Percentiles rank a stretch among this genome's conserved stretches.
These are phyloP conservation scores for Neodiprion lecontei DNA, from an alignment of 1,140 invertebrate species.

Conservation along the genomic window DNA sequence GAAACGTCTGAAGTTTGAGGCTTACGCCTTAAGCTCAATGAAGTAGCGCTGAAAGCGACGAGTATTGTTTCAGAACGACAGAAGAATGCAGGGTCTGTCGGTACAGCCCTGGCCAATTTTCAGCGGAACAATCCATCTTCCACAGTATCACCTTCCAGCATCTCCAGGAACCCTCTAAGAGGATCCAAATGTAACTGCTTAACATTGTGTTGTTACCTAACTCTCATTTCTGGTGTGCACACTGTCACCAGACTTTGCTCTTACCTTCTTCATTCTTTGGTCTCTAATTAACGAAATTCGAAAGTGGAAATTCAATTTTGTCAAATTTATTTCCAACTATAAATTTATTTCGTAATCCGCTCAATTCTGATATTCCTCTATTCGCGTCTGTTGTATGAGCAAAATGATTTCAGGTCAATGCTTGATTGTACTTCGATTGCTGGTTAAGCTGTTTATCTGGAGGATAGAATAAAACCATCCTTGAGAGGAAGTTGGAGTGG, in stretches of 20 bases:
- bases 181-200: conserved; percentile 80
- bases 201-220: conserved; percentile 47
- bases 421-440: too few relatives aligned
- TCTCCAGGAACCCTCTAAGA: conserved; percentile 76
- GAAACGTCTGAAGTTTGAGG: too few relatives aligned
- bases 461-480: too few relatives aligned
- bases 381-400: too few relatives aligned
- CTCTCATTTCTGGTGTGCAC: conserved; percentile 8
- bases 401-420: too few relatives aligned
- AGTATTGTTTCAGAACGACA: conserved; percentile 63
- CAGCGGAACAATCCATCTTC: conserved; percentile 59
- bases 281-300: neutral
- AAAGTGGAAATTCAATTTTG: neutral
- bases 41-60: conserved; percentile 46
- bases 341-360: too few relatives aligned
- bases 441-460: too few relatives aligned
- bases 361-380: too few relatives aligned
- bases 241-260: conserved; percentile 12
- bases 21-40: neutral
- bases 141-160: conserved; percentile 61
- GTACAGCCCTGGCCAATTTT: conserved; percentile 60
- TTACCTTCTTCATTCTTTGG: conserved; percentile 23
- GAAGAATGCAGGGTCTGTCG: conserved; percentile 59
- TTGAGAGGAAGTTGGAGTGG: too few relatives aligned
- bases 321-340: neutral